Evolutionary conservation across 2,113 vertebrate genomes (phyloP).

Genomic region (Percopsis transmontana): DNA sequence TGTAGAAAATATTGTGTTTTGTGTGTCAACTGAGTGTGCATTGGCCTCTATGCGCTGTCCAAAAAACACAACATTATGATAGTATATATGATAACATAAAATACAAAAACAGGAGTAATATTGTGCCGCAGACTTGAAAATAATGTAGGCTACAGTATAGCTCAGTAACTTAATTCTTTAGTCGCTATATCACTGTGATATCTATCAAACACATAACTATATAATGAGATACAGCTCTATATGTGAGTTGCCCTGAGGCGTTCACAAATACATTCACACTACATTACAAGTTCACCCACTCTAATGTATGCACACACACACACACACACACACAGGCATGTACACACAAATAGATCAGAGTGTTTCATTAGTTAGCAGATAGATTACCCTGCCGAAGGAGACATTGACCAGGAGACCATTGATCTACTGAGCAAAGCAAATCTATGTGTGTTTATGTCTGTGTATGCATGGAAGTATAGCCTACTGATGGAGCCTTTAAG

Average conservation of each 20-base stretch:
- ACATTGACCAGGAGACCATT: slow-evolving; percentile 72
- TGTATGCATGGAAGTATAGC: slow-evolving; percentile 38
- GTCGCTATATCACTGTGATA: too few species aligned
- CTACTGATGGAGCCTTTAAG: slow-evolving; percentile 70
- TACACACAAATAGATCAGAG: slow-evolving; percentile 29
- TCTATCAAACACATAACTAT: background rate
- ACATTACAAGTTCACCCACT: slow-evolving; percentile 6
- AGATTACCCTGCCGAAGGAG: slow-evolving; percentile 68
- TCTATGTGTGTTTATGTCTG: slow-evolving; percentile 14
- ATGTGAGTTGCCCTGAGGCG: background rate
- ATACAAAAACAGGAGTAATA: too few species aligned
- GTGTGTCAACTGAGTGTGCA: too few species aligned
- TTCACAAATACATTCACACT: background rate
- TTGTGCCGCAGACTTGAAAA: too few species aligned
- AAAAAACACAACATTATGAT: too few species aligned
- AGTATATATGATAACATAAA: too few species aligned
- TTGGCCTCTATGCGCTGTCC: too few species aligned
- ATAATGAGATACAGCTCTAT: too few species aligned
- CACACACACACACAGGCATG: slow-evolving; percentile 14
- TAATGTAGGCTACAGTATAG: too few species aligned
- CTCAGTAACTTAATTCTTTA: too few species aligned
- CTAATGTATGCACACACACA: background rate
- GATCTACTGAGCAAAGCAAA: slow-evolving; percentile 69
- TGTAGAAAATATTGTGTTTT: too few species aligned
- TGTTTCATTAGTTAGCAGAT: slow-evolving; percentile 71